These are phyloP conservation scores for Alectoris magna DNA, from an alignment of 2,797 vertebrate genomes.

Conservation along the genomic window DNA sequence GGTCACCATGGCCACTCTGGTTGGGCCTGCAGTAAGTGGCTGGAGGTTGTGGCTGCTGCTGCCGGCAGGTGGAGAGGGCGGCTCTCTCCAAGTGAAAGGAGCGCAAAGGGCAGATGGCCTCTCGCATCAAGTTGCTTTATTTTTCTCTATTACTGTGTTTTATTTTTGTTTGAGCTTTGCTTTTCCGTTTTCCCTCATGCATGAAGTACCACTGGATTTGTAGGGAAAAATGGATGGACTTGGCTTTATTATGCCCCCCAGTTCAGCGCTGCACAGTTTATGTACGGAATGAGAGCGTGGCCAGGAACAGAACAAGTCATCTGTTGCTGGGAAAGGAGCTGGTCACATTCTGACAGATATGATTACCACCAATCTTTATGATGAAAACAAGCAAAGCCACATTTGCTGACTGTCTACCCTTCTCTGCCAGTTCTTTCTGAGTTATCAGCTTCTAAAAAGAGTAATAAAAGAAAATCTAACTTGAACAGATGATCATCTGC, in stretches of 20 bases:
- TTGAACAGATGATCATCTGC: neutral
- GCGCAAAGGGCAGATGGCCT: neutral
- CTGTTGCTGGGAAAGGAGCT: neutral
- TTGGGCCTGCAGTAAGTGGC: neutral
- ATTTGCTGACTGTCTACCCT: conserved; percentile 15
- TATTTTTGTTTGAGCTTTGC: neutral
- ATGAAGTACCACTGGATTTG: accelerated
- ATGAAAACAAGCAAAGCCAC: conserved; percentile 18
- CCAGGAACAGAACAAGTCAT: neutral
- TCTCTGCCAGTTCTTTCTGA: neutral
- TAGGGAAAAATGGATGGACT: neutral
- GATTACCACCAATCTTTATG: neutral
- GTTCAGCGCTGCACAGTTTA: neutral
- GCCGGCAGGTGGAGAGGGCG: neutral
- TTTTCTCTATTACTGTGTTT: accelerated
- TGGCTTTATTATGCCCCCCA: neutral
- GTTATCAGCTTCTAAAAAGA: neutral
- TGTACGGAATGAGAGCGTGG: accelerated
- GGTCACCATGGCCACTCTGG: accelerated
- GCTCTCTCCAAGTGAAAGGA: neutral
- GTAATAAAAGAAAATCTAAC: neutral
- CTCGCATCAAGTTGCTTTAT: accelerated
- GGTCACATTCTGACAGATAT: neutral
- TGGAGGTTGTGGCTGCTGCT: neutral
- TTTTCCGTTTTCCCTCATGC: neutral